Conservation (phyloP, 1,140 invertebrate species). For the Brachionus plicatilis region DNA sequence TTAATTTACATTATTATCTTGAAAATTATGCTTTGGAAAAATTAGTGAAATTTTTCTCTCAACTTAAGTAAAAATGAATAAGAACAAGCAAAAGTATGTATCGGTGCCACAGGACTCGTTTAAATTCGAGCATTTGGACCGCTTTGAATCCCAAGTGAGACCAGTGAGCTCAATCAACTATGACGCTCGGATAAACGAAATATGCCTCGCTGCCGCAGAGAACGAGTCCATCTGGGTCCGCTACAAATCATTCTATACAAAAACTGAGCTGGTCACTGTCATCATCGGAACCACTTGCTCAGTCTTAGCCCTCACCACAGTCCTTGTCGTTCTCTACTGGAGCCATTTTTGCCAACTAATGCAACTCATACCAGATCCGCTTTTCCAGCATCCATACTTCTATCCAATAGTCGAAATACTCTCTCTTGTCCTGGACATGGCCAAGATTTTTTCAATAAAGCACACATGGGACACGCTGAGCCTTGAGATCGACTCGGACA, state of each 20-base stretch:
- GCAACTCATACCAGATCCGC: neutral
- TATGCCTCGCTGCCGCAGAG: neutral
- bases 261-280: neutral
- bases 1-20: neutral
- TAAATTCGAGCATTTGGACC: neutral
- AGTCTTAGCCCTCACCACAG: neutral
- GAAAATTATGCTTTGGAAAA: neutral
- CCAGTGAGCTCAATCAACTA: neutral
- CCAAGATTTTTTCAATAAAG: neutral
- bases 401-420: neutral
- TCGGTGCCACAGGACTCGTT: conserved; percentile 20
- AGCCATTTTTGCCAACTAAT: neutral
- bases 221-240: neutral
- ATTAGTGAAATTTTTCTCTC: neutral
- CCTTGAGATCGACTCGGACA: neutral
- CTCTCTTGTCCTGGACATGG: neutral
- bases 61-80: neutral
- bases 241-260: neutral
- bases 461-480: neutral
- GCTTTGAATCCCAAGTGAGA: neutral
- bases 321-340: neutral
- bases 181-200: neutral
- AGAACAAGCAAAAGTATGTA: neutral
- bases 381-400: neutral
- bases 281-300: neutral